Percentiles rank a stretch among this genome's conserved stretches.
Evolutionary conservation across 2,888 invertebrate species (phyloP).

Genomic region (Drosophila flavopinicola): DNA sequence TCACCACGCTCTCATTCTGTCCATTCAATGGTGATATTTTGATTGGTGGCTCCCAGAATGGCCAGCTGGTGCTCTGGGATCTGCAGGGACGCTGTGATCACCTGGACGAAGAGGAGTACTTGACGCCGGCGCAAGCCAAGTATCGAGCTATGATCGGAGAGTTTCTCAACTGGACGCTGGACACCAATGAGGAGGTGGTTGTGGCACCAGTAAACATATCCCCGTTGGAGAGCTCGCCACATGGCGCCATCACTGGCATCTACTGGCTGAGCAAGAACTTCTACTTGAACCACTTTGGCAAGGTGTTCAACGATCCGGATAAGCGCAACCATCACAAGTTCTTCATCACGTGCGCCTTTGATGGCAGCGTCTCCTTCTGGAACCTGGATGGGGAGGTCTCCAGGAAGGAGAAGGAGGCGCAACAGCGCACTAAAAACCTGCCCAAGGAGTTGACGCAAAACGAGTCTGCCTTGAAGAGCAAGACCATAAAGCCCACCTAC

Average conservation of each 20-base stretch:
- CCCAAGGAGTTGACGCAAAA: slow-evolving; percentile 87
- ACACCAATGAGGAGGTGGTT: slow-evolving; percentile 86
- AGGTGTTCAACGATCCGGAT: slow-evolving; percentile 84
- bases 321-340: slow-evolving; percentile 85
- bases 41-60: slow-evolving; percentile 90
- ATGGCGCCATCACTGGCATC: slow-evolving; percentile 87
- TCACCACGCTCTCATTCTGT: slow-evolving; percentile 88
- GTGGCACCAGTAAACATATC: slow-evolving; percentile 88
- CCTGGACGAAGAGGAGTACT: slow-evolving; percentile 87
- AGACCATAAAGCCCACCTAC: slow-evolving; percentile 87
- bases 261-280: slow-evolving; percentile 89
- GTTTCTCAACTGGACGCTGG: slow-evolving; percentile 89
- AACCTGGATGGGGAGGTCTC: slow-evolving; percentile 85
- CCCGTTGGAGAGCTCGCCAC: slow-evolving; percentile 87
- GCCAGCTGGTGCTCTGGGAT: slow-evolving; percentile 90
- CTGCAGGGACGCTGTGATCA: slow-evolving; percentile 87
- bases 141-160: slow-evolving; percentile 87
- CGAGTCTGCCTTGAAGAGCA: slow-evolving; percentile 87
- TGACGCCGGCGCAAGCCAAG: slow-evolving; percentile 87
- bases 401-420: slow-evolving; percentile 49
- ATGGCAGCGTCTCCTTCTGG: slow-evolving; percentile 90
- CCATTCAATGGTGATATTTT: slow-evolving; percentile 89
- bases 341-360: slow-evolving; percentile 88
- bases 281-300: slow-evolving; percentile 87
- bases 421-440: slow-evolving; percentile 68